phyloP scores from a whole-genome alignment of 2,888 invertebrate genomes.

The Parnassius apollo region DNA sequence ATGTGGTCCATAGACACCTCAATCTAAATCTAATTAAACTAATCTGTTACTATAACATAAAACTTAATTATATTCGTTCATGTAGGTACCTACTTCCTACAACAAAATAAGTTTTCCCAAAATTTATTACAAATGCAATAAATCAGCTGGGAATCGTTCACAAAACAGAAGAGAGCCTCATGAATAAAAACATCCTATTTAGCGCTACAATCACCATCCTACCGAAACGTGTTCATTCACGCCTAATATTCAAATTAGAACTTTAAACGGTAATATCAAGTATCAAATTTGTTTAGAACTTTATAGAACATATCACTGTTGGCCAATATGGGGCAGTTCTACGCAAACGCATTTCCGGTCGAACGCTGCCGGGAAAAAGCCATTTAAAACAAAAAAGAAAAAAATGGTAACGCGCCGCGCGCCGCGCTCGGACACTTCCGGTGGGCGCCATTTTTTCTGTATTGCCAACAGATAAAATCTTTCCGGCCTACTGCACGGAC shows the following conservation, averaged over 20 bases:
- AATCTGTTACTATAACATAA: too few relatives aligned
- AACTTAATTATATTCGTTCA: too few relatives aligned
- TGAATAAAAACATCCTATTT: slow-evolving; percentile 81
- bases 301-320: slow-evolving; percentile 60
- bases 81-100: slow-evolving; percentile 6
- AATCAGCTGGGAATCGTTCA: slow-evolving; percentile 74
- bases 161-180: slow-evolving; percentile 78
- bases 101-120: slow-evolving; percentile 49
- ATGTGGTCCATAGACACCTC: not conserved
- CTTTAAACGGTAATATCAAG: slow-evolving; percentile 52
- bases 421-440: slow-evolving; percentile 80
- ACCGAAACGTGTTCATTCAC: slow-evolving; percentile 47
- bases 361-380: slow-evolving; percentile 79
- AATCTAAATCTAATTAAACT: too few relatives aligned
- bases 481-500: slow-evolving; percentile 79
- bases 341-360: slow-evolving; percentile 81
- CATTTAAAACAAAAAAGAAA: slow-evolving; percentile 80
- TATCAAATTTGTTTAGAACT: slow-evolving; percentile 59
- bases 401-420: slow-evolving; percentile 79
- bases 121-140: slow-evolving; percentile 74
- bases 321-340: slow-evolving; percentile 65
- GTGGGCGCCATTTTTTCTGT: slow-evolving; percentile 81
- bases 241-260: slow-evolving; percentile 44
- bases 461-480: slow-evolving; percentile 82
- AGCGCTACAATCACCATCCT: slow-evolving; percentile 67